Evolutionary conservation across 1,140 invertebrate genomes (phyloP).

Genomic region (Dendrolimus punctatus): DNA sequence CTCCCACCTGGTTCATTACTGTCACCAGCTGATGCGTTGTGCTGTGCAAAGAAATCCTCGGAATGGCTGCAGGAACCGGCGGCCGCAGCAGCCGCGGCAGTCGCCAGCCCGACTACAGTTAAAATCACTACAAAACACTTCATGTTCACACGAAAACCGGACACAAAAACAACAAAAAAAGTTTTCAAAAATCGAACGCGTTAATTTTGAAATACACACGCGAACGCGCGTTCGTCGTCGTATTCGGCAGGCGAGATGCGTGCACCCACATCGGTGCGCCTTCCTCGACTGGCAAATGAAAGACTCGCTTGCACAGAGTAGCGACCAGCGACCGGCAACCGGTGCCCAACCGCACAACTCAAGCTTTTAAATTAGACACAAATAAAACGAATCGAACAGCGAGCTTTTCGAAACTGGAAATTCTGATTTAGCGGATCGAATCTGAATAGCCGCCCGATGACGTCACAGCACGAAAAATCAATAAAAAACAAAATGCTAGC

Average conservation of each 20-base stretch:
- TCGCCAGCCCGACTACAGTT: constrained; percentile 30
- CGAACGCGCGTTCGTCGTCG: constrained; percentile 35
- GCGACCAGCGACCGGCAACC: constrained; percentile 18
- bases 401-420: constrained; percentile 25
- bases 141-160: constrained; percentile 49
- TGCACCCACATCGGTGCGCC: constrained; percentile 55
- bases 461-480: constrained; percentile 17
- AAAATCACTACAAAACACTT: constrained; percentile 54
- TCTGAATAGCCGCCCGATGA: constrained; percentile 14
- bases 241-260: constrained; percentile 28
- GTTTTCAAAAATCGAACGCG: constrained; percentile 30
- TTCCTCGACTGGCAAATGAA: constrained; percentile 42
- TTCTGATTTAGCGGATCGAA: constrained; percentile 25
- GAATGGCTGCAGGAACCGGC: constrained; percentile 39
- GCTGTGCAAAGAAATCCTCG: constrained; percentile 48
- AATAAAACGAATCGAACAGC: constrained; percentile 42
- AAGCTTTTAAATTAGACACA: constrained; percentile 47
- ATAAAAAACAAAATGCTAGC: constrained; percentile 5
- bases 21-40: constrained; percentile 63
- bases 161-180: constrained; percentile 24
- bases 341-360: constrained; percentile 18
- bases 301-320: constrained; percentile 1
- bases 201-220: constrained; percentile 41
- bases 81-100: constrained; percentile 31
- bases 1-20: constrained; percentile 54